Conservation (phyloP, 1,140 invertebrate species). For the Drosophila repletoides region DNA sequence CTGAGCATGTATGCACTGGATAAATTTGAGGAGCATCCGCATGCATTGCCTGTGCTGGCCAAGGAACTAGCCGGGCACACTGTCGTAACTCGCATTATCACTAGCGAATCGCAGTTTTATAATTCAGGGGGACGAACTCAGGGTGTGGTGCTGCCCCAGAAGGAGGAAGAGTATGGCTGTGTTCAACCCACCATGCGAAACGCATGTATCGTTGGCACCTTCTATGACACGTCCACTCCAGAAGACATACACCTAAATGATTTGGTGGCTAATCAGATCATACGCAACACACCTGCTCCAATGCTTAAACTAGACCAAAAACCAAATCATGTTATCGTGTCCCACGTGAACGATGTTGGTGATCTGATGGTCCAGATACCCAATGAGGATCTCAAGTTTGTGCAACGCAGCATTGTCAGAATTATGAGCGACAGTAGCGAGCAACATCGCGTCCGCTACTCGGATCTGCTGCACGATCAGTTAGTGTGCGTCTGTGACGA, state of each 20-base stretch:
- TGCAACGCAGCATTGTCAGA: conserved; percentile 63
- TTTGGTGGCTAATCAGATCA: conserved; percentile 64
- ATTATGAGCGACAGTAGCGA: conserved; percentile 61
- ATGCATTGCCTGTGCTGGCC: conserved; percentile 52
- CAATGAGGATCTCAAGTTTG: conserved; percentile 67
- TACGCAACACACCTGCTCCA: conserved; percentile 54
- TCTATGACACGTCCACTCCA: conserved; percentile 77
- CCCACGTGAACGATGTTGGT: conserved; percentile 73
- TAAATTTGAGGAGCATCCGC: conserved; percentile 78
- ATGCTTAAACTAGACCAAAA: conserved; percentile 60
- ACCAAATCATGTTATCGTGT: conserved; percentile 59
- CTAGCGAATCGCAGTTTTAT: conserved; percentile 54
- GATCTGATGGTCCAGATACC: conserved; percentile 66
- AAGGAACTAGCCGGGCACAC: conserved; percentile 55
- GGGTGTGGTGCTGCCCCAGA: conserved; percentile 15
- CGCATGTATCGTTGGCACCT: conserved; percentile 68
- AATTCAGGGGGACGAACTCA: conserved; percentile 41
- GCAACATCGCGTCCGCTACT: conserved; percentile 50
- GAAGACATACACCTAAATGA: conserved; percentile 78
- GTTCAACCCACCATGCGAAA: conserved; percentile 7
- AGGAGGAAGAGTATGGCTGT: not conserved
- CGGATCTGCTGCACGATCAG: conserved; percentile 62
- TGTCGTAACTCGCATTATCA: conserved; percentile 72
- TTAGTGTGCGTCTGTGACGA: conserved; percentile 75
- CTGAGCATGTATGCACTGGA: conserved; percentile 76